Base-by-base conservation (phyloP, 2,797 vertebrate species). In the Labeo calbasu region DNA sequence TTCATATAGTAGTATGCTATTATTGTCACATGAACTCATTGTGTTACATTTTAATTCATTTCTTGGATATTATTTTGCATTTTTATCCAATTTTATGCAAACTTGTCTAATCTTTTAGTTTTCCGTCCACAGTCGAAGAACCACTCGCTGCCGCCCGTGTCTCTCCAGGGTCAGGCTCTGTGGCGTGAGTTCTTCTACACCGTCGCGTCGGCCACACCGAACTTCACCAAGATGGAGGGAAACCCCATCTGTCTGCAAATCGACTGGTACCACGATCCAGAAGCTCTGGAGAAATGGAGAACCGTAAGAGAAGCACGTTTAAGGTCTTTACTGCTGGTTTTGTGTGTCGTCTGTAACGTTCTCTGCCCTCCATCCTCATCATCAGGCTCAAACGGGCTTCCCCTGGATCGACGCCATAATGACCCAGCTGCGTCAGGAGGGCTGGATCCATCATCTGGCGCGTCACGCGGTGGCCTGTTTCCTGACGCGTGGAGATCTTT, bases 331-430 rank as follows among this genome's bases (percentile, higher is more conserved):
- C 12, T 23, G 12, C 13, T 1, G 40, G 5, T 8, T 46, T 43
- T 8, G n/a, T 23, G 21, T 48, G 40, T 10, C 0, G 2, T 55
- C 53, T 0, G 23, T 61, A 72, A 11, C 46, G 2, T 32, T 5
- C 21, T 69, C 19, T n/a, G 19, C 0, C 12, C 5, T 69, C 66
- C 3, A 2, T 12, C 12, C 21, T 10, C 32, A 1, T 46, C 14
- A 0, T 71, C 87, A 77, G 87, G 86, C 36, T 48, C 83, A 95
- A 84, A 99, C 98, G 0, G 98, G 98, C 43, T 99, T 97, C 88
- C 98, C 98, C 55, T 99, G 98, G 98, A 98, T 99, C 0, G 98
- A 98, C 11, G 97, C 97, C 85, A 98, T 99, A 93, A 99, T 99
- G 97, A 98, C 97, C 12, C 98, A 99, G 46, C 94, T 99, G 89